Conservation (phyloP, 2,113 vertebrate species). For the Anarhynchus alexandrinus region DNA sequence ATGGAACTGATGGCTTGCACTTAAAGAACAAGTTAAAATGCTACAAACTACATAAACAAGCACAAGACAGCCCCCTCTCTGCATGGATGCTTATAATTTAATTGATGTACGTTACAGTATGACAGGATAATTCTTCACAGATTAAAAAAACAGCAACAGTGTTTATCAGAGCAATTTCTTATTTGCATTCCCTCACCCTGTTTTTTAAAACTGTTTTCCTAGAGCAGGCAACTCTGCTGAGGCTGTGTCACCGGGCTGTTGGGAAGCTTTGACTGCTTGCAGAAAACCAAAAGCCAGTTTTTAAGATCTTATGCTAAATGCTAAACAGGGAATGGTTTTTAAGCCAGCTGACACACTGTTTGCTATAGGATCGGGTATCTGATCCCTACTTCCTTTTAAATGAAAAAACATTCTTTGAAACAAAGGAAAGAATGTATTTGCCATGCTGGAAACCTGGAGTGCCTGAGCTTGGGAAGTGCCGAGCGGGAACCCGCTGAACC, state of each 20-base stretch:
- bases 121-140: not conserved
- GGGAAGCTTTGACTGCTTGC: not conserved
- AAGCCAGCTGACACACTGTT: not conserved
- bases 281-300: not conserved
- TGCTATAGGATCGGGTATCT: not conserved
- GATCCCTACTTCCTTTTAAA: not conserved
- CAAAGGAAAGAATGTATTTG: not conserved
- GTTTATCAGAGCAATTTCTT: not conserved
- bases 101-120: not conserved
- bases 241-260: not conserved
- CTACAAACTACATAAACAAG: not conserved
- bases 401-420: not conserved
- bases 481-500: too few relatives aligned
- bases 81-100: not conserved
- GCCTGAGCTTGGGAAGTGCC: not conserved
- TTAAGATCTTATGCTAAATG: not conserved
- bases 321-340: not conserved
- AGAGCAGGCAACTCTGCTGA: not conserved
- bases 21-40: not conserved
- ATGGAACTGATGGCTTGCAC: not conserved
- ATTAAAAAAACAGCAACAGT: not conserved
- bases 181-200: not conserved
- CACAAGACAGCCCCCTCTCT: not conserved
- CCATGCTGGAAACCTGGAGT: not conserved
- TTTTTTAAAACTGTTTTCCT: not conserved